A percentile compares a stretch with the other conserved stretches of the same genome.
phyloP scores from a whole-genome alignment of 2,888 invertebrate genomes.

The Clanis bilineata region DNA sequence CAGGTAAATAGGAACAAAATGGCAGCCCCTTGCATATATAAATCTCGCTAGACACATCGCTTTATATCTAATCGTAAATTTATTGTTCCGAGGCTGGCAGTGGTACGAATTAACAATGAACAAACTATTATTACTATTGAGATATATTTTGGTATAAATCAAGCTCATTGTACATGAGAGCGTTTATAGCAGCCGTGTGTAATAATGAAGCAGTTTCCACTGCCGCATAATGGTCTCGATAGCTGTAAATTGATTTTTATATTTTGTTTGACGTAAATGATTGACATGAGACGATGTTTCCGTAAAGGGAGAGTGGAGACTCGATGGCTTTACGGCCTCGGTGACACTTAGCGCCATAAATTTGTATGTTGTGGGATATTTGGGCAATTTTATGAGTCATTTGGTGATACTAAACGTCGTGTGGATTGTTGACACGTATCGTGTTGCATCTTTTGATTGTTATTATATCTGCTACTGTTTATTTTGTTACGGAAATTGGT shows the following conservation, averaged over 20 bases:
- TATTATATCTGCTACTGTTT: conserved; percentile 20
- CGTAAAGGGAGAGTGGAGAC: conserved; percentile 43
- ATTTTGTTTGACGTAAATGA: conserved; percentile 81
- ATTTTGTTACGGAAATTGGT: conserved; percentile 21
- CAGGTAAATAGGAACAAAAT: conserved; percentile 74
- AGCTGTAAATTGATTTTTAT: conserved; percentile 78
- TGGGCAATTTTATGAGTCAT: conserved; percentile 78
- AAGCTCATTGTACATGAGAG: conserved; percentile 59
- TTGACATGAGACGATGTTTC: conserved; percentile 68
- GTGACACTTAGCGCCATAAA: conserved; percentile 67
- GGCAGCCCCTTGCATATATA: conserved; percentile 60
- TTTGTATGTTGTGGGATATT: conserved; percentile 77
- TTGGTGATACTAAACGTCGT: conserved; percentile 68
- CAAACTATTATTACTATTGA: conserved; percentile 71
- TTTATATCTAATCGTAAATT: conserved; percentile 78
- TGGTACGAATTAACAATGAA: conserved; percentile 75
- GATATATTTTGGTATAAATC: conserved; percentile 61
- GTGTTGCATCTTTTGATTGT: conserved; percentile 50
- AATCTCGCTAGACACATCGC: conserved; percentile 66
- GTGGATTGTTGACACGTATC: conserved; percentile 54
- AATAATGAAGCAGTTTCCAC: conserved; percentile 75
- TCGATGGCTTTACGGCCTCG: conserved; percentile 67
- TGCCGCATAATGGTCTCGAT: conserved; percentile 65
- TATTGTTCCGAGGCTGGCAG: conserved; percentile 71
- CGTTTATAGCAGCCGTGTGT: conserved; percentile 63